phyloP scores from a whole-genome alignment of 2,888 invertebrate species.

The Eupeodes latifasciatus region DNA sequence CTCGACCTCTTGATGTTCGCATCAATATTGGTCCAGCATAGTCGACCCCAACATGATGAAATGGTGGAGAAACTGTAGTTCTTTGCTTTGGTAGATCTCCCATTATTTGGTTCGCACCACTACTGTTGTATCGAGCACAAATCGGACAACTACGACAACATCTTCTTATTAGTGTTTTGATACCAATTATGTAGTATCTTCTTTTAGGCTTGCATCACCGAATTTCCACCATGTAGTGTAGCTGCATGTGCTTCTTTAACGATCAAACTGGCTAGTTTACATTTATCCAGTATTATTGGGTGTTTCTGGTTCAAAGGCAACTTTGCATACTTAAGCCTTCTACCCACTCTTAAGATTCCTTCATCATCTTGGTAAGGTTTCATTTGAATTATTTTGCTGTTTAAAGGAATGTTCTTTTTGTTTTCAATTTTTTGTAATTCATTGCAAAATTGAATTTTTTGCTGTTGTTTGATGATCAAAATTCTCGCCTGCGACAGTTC shows the following conservation, averaged over 20 bases:
- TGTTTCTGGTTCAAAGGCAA: conserved; percentile 32
- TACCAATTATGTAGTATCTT: conserved; percentile 5
- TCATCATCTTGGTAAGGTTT: conserved; percentile 3
- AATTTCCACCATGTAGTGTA: conserved; percentile 6
- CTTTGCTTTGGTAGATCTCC: conserved; percentile 15
- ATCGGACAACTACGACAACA: conserved; percentile 7
- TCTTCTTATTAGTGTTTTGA: conserved; percentile 4
- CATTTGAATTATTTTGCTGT: neutral
- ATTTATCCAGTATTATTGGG: conserved; percentile 36
- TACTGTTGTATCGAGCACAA: conserved; percentile 1
- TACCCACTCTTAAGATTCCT: conserved; percentile 32
- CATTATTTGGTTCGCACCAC: neutral
- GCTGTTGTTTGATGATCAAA: neutral
- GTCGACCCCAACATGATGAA: conserved; percentile 2
- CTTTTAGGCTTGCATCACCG: conserved; percentile 3
- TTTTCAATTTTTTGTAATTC: too few relatives aligned
- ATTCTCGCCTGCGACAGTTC: too few relatives aligned
- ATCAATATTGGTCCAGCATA: neutral
- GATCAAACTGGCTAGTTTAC: neutral
- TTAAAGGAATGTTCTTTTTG: too few relatives aligned
- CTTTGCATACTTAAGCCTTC: conserved; percentile 35
- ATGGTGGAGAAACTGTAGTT: conserved; percentile 8
- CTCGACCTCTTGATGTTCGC: too few relatives aligned
- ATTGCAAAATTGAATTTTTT: too few relatives aligned
- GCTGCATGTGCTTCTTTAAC: neutral